phyloP scores from a whole-genome alignment of 2,113 vertebrate genomes.

The Oreochromis spilurus region DNA sequence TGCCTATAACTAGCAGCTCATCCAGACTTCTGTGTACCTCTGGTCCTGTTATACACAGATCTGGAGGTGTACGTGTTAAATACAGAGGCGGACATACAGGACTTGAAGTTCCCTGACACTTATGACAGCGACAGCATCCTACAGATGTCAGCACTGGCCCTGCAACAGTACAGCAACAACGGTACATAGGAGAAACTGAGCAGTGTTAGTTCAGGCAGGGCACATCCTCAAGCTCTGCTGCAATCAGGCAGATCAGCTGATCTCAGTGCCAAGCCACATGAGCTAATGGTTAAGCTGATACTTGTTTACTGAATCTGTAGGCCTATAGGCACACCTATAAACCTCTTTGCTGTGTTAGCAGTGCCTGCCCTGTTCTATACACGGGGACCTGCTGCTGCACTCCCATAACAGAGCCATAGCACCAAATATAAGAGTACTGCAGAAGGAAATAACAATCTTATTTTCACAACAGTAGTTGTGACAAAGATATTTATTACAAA shows the following conservation, averaged over 20 bases:
- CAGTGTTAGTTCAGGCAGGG: neutral
- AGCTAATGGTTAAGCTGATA: neutral
- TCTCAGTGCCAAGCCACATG: neutral
- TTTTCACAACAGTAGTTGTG: neutral
- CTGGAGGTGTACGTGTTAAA: slow-evolving; percentile 89
- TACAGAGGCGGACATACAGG: slow-evolving; percentile 86
- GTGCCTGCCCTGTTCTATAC: neutral
- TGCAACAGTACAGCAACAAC: slow-evolving; percentile 93
- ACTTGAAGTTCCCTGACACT: slow-evolving; percentile 87
- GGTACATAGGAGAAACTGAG: slow-evolving; percentile 60
- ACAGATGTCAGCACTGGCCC: slow-evolving; percentile 84
- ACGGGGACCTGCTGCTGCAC: neutral
- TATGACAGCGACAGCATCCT: slow-evolving; percentile 86
- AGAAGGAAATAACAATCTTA: neutral
- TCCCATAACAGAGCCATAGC: neutral
- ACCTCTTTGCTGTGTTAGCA: neutral
- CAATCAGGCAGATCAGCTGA: neutral
- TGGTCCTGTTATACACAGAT: slow-evolving; percentile 63
- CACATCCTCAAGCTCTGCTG: neutral
- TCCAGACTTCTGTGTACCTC: neutral
- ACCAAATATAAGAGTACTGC: neutral
- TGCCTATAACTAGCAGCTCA: neutral
- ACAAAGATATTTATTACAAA: neutral
- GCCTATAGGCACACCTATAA: neutral
- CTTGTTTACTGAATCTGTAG: neutral